Evolutionary conservation across 2,797 vertebrate genomes (phyloP).

Genomic region (Hydrophis major): DNA sequence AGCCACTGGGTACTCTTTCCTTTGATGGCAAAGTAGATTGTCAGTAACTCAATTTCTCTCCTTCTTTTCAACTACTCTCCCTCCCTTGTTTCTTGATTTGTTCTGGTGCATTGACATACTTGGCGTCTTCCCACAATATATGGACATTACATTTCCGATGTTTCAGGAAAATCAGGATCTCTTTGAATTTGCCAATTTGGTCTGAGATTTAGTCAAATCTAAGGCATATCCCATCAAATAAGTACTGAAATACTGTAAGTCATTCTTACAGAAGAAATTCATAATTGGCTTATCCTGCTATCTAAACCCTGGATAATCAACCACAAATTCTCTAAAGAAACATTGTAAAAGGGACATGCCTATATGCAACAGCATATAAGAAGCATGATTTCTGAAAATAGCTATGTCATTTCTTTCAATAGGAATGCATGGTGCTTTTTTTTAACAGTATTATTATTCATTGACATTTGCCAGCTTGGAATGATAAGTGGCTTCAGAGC

Average conservation of each 20-base stretch:
- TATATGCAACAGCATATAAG: background rate
- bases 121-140: background rate
- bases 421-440: fast-evolving
- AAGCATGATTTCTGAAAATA: background rate
- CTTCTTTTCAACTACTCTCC: background rate
- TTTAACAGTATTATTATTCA: constrained; percentile 12
- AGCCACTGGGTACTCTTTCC: background rate
- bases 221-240: background rate
- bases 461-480: background rate
- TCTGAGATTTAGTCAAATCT: background rate
- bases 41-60: background rate
- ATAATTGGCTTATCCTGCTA: background rate
- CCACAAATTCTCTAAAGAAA: background rate
- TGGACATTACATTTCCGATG: background rate
- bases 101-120: background rate
- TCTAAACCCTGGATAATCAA: background rate
- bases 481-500: constrained; percentile 36
- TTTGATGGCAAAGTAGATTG: background rate
- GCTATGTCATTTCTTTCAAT: background rate
- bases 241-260: background rate
- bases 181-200: background rate
- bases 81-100: background rate
- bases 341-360: background rate
- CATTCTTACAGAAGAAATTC: background rate
- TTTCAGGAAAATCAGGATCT: background rate